phyloP scores from a whole-genome alignment of 2,888 invertebrate genomes.

The Aphrophora alni region DNA sequence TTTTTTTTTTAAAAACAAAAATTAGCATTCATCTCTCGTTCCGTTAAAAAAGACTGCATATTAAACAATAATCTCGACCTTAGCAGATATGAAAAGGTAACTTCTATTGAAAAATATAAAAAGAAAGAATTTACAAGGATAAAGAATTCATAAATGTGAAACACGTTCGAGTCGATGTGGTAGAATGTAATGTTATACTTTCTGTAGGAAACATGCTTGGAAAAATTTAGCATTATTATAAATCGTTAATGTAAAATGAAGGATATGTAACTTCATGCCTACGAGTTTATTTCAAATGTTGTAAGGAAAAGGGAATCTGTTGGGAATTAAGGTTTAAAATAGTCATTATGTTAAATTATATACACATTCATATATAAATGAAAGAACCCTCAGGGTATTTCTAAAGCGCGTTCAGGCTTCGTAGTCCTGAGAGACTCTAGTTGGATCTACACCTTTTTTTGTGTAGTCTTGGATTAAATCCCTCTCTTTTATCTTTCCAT shows the following conservation, averaged over 20 bases:
- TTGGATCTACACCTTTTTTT: too few relatives aligned
- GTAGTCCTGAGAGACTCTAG: too few relatives aligned
- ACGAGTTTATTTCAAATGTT: too few relatives aligned
- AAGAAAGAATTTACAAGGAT: background rate
- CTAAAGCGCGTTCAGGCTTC: too few relatives aligned
- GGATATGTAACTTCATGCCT: too few relatives aligned
- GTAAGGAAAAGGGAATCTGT: too few relatives aligned
- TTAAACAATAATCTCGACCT: background rate
- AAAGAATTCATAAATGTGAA: background rate
- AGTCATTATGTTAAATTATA: too few relatives aligned
- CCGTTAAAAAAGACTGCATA: background rate
- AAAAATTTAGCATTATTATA: background rate
- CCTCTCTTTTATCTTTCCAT: too few relatives aligned
- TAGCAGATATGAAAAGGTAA: background rate
- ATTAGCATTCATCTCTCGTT: conserved; percentile 33
- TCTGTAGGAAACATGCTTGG: background rate
- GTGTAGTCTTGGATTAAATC: too few relatives aligned
- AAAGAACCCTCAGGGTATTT: too few relatives aligned
- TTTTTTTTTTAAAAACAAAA: conserved; percentile 17
- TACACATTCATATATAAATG: too few relatives aligned
- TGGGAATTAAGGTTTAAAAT: too few relatives aligned
- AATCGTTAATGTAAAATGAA: background rate
- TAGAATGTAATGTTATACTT: background rate
- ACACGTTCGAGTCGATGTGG: background rate
- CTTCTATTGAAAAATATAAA: background rate